Conservation (phyloP, 2,888 invertebrate genomes). For the Latheticus oryzae region DNA sequence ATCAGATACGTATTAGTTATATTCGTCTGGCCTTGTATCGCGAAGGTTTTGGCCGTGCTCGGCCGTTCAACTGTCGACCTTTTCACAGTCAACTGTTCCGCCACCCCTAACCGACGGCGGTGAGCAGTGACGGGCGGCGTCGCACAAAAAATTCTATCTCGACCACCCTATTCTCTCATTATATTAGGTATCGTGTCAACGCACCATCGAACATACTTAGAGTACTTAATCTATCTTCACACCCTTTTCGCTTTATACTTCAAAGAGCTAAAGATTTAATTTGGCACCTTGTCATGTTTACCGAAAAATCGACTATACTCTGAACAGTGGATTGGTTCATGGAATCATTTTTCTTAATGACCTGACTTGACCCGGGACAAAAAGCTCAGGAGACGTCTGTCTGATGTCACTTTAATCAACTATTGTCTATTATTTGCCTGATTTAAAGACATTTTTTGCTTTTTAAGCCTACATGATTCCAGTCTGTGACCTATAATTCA, state of each 20-base stretch:
- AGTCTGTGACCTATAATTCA: background rate
- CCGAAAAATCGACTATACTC: background rate
- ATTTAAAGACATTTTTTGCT: too few relatives aligned
- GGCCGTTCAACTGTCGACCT: conserved; percentile 58
- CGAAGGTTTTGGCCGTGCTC: conserved; percentile 59
- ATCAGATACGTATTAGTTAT: conserved; percentile 55
- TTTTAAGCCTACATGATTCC: too few relatives aligned
- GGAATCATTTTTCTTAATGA: background rate
- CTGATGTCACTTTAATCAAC: conserved; percentile 6
- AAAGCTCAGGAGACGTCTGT: conserved; percentile 10
- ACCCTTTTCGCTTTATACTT: conserved; percentile 13
- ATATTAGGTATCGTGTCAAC: conserved; percentile 42
- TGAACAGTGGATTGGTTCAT: too few relatives aligned
- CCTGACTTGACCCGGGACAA: conserved; percentile 7
- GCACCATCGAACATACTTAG: conserved; percentile 30
- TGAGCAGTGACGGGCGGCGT: conserved; percentile 46
- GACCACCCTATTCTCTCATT: conserved; percentile 46
- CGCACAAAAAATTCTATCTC: conserved; percentile 49
- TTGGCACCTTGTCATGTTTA: too few relatives aligned
- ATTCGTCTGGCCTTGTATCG: conserved; percentile 60
- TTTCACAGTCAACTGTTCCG: conserved; percentile 53
- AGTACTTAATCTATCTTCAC: conserved; percentile 22
- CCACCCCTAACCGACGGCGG: conserved; percentile 45
- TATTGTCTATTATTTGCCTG: background rate
- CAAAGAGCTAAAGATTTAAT: background rate